Evolutionary conservation across 2,113 vertebrate genomes (phyloP).

Genomic region (Neolamprologus sp.): DNA sequence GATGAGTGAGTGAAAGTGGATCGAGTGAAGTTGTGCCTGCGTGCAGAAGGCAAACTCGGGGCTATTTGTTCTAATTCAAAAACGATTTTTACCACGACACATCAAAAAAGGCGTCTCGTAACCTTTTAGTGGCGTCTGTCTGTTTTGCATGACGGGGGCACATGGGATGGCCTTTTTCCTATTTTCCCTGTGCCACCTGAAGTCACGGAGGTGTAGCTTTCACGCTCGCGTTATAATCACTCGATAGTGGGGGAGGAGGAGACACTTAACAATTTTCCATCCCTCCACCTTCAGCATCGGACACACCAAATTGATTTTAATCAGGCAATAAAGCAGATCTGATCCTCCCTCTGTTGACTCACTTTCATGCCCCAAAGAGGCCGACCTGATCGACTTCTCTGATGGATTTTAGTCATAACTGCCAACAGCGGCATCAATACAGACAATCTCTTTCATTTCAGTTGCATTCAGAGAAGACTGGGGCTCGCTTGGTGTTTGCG

Average conservation of each 20-base stretch:
- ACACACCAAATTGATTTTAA: constrained; percentile 66
- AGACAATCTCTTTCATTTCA: constrained; percentile 33
- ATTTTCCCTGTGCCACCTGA: background rate
- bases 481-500: constrained; percentile 19
- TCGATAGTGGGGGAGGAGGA: background rate
- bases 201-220: background rate
- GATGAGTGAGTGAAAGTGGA: constrained; percentile 5
- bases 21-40: background rate
- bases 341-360: constrained; percentile 55
- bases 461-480: constrained; percentile 7
- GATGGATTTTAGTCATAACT: constrained; percentile 56
- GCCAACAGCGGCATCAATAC: constrained; percentile 34
- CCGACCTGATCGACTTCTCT: constrained; percentile 44
- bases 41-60: background rate
- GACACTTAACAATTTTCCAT: constrained; percentile 1
- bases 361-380: constrained; percentile 56
- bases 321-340: constrained; percentile 51
- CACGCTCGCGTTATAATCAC: background rate
- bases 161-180: constrained; percentile 36
- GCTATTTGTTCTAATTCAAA: background rate
- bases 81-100: background rate
- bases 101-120: background rate
- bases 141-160: constrained; percentile 15
- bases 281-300: constrained; percentile 28
- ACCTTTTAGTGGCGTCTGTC: constrained; percentile 11